Evolutionary conservation across 1,140 invertebrate species (phyloP), one percentile per base, ranked within the genome.

Genomic region (Drosophila suzukii): DNA sequence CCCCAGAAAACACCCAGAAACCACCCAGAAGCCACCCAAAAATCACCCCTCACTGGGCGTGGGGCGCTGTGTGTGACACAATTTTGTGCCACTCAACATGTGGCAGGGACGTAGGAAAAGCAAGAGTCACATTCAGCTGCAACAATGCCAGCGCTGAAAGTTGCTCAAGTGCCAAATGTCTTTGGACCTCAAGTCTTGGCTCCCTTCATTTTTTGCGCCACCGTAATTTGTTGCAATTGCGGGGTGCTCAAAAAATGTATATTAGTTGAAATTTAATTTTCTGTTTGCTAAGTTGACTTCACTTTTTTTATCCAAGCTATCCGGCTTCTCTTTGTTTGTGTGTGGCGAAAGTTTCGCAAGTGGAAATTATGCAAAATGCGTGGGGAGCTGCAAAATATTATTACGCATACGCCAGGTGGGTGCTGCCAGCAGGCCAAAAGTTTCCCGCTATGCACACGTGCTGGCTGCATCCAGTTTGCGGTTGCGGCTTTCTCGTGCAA

Each of bases 321-420:
- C 34, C 56, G 58, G 59, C 46, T 50, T 13, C 41, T 20, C 68
- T 71, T 75, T 82, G 83, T 88, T 85, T 86, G 78, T 70, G 74
- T 70, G 61, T 61, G 59, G 70, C 51, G 49, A 61, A 88, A 86
- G 85, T 78, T 89, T 83, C 59, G 70, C 75, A 80, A 83, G 80
- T 89, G 81, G 76, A 83, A 88, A 88, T 88, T 88, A 88, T 88
- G 83, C 83, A 89, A 86, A 88, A 83, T 62, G 75, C 84, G 59
- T 77, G 36, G 75, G 50, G 56, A 70, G 63, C 74, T 53, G 63
- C 63, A 77, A 77, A 83, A 83, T 84, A 83, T 68, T 88, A 82
- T 88, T 88, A 88, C 84, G 76, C 76, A 88, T 88, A 88, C 83
- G 78, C 49, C 83, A 76, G 70, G 83, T 82, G 80, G 76, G 63